Evolutionary conservation across 2,888 invertebrate genomes (phyloP).

Genomic region (Osmoderma eremita): DNA sequence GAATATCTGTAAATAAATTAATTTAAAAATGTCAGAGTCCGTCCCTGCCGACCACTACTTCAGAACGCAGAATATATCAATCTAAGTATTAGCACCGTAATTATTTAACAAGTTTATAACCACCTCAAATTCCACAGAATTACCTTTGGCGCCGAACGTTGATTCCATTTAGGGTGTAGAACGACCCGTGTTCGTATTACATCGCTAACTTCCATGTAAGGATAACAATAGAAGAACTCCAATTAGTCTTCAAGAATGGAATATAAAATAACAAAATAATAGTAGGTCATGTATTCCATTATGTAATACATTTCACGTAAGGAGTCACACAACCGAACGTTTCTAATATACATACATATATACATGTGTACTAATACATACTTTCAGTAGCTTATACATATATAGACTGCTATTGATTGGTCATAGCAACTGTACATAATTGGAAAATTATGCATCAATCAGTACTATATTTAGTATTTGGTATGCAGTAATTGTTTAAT

Average conservation of each 20-base stretch:
- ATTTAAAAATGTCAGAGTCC: slow-evolving; percentile 1
- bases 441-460: too few relatives aligned
- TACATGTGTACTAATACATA: too few relatives aligned
- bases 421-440: too few relatives aligned
- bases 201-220: slow-evolving; percentile 26
- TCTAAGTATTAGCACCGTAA: slow-evolving; percentile 13
- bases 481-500: too few relatives aligned
- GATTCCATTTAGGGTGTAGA: slow-evolving; percentile 19
- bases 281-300: slow-evolving; percentile 13
- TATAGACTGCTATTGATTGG: too few relatives aligned
- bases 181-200: slow-evolving; percentile 14
- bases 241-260: slow-evolving; percentile 25
- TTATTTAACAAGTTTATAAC: slow-evolving; percentile 31
- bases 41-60: not conserved
- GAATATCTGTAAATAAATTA: too few relatives aligned
- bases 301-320: not conserved
- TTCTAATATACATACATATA: too few relatives aligned
- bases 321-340: too few relatives aligned
- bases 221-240: slow-evolving; percentile 31
- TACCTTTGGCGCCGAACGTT: slow-evolving; percentile 30
- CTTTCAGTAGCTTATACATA: too few relatives aligned
- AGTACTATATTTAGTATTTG: too few relatives aligned
- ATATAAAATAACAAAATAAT: slow-evolving; percentile 25
- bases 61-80: slow-evolving; percentile 21
- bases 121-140: slow-evolving; percentile 28